phyloP scores from a whole-genome alignment of 2,113 vertebrate species.

The Misgurnus mizolepis region DNA sequence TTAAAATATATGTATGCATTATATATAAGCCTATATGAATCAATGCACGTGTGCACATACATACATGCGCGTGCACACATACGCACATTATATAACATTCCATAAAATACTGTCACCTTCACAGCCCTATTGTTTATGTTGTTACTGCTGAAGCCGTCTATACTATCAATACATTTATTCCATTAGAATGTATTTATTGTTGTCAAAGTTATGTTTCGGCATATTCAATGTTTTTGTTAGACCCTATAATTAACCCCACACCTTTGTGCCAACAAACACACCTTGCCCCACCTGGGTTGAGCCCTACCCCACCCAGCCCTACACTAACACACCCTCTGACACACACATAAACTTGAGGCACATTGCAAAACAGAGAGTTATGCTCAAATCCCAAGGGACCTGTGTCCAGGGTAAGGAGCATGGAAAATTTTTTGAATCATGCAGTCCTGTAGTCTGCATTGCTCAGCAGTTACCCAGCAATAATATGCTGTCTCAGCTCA shows the following conservation, averaged over 20 bases:
- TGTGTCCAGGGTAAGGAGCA: slow-evolving; percentile 10
- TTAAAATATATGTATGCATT: too few relatives aligned
- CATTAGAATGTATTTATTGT: too few relatives aligned
- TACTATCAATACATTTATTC: too few relatives aligned
- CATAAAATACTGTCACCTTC: too few relatives aligned
- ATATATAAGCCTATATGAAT: too few relatives aligned
- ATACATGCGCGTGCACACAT: too few relatives aligned
- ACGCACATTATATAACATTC: too few relatives aligned
- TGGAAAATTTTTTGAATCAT: slow-evolving; percentile 24
- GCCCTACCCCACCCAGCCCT: neutral
- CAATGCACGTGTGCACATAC: too few relatives aligned
- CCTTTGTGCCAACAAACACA: slow-evolving; percentile 1
- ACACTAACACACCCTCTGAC: neutral
- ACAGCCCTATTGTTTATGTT: too few relatives aligned
- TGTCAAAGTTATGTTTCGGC: too few relatives aligned
- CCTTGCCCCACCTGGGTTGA: neutral
- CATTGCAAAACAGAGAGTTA: slow-evolving; percentile 1
- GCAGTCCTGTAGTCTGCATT: slow-evolving; percentile 33
- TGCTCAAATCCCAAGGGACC: slow-evolving; percentile 1
- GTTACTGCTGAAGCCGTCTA: too few relatives aligned
- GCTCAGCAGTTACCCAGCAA: slow-evolving; percentile 37
- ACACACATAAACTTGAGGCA: neutral
- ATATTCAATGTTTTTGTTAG: neutral
- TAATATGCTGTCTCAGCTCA: slow-evolving; percentile 49
- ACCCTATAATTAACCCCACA: neutral